Base-by-base conservation (phyloP, 2,113 vertebrate genomes). In the Cheirogaleus medius region DNA sequence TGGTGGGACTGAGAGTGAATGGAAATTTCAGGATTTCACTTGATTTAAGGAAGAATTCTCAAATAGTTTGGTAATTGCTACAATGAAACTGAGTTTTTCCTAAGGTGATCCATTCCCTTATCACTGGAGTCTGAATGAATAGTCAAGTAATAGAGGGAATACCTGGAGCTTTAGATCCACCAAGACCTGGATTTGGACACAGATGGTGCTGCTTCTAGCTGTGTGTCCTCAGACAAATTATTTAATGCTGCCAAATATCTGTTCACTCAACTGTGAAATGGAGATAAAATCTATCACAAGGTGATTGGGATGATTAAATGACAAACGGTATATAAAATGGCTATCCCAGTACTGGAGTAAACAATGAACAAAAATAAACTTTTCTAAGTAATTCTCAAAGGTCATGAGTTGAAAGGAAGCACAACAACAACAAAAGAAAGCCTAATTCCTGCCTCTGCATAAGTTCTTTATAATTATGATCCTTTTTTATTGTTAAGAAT, bases 381-480 rank as follows among this genome's bases (percentile, higher is more conserved):
- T 82, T 88, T 76, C 68, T 21, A 52, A 83, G 71, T 97, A 52
- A 34, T 73, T 87, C 74, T 87, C 71, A 52, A 87, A 95, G 71
- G 76, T 82, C 25, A 20, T 47, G 42, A 58, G 37, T 87, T 93
- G 63, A 76, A 91, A 92, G 37, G 3, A 88, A 87, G 56, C 87
- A 54, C 23, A 90, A 80, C 76, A 60, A 27, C 23, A 25, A 60
- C 52, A 44, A 63, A 71, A 64, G 85, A 69, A 95, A 64, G 29
- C 12, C 66, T 58, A 73, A 47, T 87, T 49, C 14, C 52, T 92
- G n/a, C 74, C 60, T 96, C 56, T 93, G 54, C 4, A 20, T 60
- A 58, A 32, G 14, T 88, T 97, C 69, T 86, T 94, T 42, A 64
- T 74, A 63, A 74, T 93, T 66, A 69, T 83, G 34, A 58, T 92